Conservation (phyloP, 2,113 vertebrate genomes). For the Equus quagga region DNA sequence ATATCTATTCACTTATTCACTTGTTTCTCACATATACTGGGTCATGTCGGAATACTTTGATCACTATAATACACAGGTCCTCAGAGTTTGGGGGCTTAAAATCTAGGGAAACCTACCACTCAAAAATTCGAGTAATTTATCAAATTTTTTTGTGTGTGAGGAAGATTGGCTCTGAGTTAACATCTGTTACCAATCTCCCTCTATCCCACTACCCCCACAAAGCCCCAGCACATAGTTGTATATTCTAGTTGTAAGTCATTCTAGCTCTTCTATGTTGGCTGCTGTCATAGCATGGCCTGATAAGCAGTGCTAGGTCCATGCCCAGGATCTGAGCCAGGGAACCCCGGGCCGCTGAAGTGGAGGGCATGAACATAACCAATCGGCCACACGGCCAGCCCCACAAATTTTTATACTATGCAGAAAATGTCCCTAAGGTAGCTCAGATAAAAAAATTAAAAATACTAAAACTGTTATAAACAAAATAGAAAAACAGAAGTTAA, state of each 20-base stretch:
- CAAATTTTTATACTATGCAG: not conserved
- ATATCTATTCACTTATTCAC: not conserved
- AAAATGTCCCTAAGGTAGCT: not conserved
- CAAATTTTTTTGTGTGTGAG: not conserved
- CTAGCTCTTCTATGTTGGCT: too few species aligned
- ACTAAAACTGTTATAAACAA: not conserved
- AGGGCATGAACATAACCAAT: too few species aligned
- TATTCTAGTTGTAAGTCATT: too few species aligned
- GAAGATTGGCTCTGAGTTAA: too few species aligned
- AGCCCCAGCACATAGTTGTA: too few species aligned
- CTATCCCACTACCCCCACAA: too few species aligned
- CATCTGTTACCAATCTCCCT: too few species aligned
- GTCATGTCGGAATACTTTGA: not conserved
- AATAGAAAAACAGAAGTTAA: not conserved
- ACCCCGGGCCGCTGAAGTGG: too few species aligned
- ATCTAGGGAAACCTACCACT: not conserved
- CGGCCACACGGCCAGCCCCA: too few species aligned
- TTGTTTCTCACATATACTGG: not conserved
- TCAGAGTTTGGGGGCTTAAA: not conserved
- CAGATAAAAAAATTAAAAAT: not conserved
- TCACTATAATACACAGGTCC: not conserved
- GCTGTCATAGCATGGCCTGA: too few species aligned
- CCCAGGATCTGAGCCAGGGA: too few species aligned
- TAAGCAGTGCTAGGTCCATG: too few species aligned
- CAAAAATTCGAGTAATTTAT: not conserved